These are phyloP conservation scores for Opisthocomus hoazin DNA, from an alignment of 2,113 vertebrate genomes.

Conservation along the genomic window DNA sequence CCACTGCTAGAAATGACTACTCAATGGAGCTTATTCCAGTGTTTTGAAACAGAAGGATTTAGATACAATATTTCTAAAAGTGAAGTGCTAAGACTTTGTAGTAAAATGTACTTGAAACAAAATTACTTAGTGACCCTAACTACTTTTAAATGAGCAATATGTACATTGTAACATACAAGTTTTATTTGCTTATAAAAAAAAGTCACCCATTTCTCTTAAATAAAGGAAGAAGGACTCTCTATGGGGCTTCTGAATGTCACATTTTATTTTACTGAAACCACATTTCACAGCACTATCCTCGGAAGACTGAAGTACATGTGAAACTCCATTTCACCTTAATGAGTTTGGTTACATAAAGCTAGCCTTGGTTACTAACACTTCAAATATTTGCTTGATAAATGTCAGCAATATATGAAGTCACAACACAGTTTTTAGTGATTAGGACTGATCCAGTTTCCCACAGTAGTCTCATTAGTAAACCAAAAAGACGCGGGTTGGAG, in stretches of 20 bases:
- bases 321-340: neutral
- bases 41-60: neutral
- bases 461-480: neutral
- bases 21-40: neutral
- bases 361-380: neutral
- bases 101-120: neutral
- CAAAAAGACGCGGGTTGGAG: neutral
- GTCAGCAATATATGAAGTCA: neutral
- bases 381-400: neutral
- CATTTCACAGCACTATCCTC: neutral
- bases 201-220: neutral
- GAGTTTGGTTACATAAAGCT: neutral
- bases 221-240: neutral
- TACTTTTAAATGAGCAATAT: neutral
- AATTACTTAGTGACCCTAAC: neutral
- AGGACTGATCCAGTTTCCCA: neutral
- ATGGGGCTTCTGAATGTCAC: fast-evolving
- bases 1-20: neutral
- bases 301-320: neutral
- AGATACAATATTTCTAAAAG: neutral
- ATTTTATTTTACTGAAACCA: neutral
- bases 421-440: neutral
- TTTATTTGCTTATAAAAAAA: neutral
- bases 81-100: neutral
- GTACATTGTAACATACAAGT: neutral